Conservation (phyloP, 1,140 invertebrate genomes). For the Oryzaephilus surinamensis region DNA sequence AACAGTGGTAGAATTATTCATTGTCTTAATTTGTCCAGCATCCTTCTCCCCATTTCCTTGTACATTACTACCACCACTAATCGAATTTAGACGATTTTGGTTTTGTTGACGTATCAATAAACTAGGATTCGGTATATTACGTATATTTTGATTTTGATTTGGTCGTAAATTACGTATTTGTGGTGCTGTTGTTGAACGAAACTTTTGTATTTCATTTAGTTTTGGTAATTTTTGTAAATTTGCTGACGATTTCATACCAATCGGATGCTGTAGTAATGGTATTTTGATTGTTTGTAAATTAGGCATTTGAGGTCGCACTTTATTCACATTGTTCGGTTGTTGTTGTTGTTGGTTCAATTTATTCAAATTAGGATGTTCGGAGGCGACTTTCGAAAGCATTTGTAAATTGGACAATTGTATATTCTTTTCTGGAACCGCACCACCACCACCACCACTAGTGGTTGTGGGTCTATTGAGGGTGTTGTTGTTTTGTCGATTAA, state of each 20-base stretch:
- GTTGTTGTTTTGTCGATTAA: slow-evolving; percentile 3
- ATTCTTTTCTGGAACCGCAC: slow-evolving; percentile 15
- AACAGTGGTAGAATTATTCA: slow-evolving; percentile 2
- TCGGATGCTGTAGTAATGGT: slow-evolving; percentile 4
- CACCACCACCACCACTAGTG: slow-evolving; percentile 2
- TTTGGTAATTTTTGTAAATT: slow-evolving; percentile 28
- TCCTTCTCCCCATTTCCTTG: slow-evolving; percentile 8
- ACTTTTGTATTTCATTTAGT: slow-evolving; percentile 32
- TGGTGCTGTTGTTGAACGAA: slow-evolving; percentile 20
- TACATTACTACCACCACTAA: slow-evolving; percentile 3
- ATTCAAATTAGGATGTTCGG: slow-evolving; percentile 25
- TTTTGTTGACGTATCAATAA: slow-evolving; percentile 29
- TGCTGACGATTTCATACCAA: too few relatives aligned
- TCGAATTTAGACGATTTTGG: slow-evolving; percentile 24
- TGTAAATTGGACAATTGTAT: slow-evolving; percentile 29
- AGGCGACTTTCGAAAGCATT: slow-evolving; percentile 34
- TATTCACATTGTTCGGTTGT: slow-evolving; percentile 5
- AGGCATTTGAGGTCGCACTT: slow-evolving; percentile 23
- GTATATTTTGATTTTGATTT: slow-evolving; percentile 29
- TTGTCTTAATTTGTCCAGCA: slow-evolving; percentile 2
- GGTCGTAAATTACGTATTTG: slow-evolving; percentile 28
- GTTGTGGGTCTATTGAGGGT: slow-evolving; percentile 4
- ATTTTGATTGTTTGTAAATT: slow-evolving; percentile 27
- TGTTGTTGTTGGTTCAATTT: slow-evolving; percentile 12
- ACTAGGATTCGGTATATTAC: slow-evolving; percentile 35